Evolutionary conservation across 2,797 vertebrate genomes (phyloP).

Genomic region (Psittacula echo): DNA sequence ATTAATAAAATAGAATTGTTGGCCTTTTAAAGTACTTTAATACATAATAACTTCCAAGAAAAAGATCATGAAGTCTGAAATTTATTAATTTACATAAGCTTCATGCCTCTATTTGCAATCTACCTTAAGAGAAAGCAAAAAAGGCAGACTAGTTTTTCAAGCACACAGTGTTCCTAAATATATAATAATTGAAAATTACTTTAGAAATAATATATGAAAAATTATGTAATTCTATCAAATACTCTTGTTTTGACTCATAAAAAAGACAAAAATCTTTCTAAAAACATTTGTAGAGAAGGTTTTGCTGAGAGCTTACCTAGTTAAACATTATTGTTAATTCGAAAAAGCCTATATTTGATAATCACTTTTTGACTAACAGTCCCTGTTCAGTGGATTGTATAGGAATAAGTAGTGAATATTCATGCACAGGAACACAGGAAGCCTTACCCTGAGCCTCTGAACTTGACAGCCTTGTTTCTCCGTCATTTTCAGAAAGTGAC

Average conservation of each 20-base stretch:
- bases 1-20: neutral
- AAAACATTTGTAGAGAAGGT: neutral
- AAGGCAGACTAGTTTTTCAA: neutral
- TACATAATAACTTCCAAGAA: neutral
- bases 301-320: neutral
- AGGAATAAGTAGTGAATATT: neutral
- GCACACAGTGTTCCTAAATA: neutral
- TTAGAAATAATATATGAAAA: neutral
- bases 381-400: neutral
- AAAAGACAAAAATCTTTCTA: neutral
- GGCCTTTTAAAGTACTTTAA: neutral
- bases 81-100: neutral
- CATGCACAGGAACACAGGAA: constrained; percentile 2
- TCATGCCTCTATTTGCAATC: neutral
- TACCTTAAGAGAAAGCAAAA: neutral
- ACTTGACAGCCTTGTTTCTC: constrained; percentile 91
- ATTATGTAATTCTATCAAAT: neutral
- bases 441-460: constrained; percentile 90
- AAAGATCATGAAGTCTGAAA: neutral
- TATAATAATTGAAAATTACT: neutral
- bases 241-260: neutral
- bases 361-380: neutral
- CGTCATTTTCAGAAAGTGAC: constrained; percentile 89
- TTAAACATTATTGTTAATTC: neutral
- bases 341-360: neutral